Conservation (phyloP, 2,888 invertebrate species). For the Diabrotica balteata region DNA sequence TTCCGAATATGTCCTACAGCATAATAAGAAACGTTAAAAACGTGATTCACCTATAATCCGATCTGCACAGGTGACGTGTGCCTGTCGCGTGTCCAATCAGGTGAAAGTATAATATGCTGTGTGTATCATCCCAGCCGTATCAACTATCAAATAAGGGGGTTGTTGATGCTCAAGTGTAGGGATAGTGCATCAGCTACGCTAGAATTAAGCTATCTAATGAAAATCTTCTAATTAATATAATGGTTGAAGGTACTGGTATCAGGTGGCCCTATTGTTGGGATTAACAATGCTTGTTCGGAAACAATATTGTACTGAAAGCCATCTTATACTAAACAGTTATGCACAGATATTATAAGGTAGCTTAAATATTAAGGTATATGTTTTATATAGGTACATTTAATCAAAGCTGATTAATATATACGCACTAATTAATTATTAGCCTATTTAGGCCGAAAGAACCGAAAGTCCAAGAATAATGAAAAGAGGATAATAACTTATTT, state of each 20-base stretch:
- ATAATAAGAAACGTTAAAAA: conserved; percentile 41
- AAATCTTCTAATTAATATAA: conserved; percentile 30
- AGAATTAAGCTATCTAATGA: conserved; percentile 34
- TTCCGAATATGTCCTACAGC: conserved; percentile 17
- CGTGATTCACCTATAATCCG: conserved; percentile 49
- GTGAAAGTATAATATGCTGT: conserved; percentile 30
- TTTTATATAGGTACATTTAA: no score
- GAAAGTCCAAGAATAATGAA: no score
- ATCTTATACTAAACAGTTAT: no score
- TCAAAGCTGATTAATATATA: no score
- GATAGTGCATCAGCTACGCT: conserved; percentile 28
- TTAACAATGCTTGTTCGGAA: no score
- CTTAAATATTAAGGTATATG: no score
- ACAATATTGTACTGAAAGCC: no score
- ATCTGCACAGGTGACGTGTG: conserved; percentile 50
- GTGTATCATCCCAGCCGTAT: conserved; percentile 37
- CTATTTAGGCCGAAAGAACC: no score
- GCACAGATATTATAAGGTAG: no score
- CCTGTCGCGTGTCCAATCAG: conserved; percentile 48
- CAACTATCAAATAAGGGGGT: conserved; percentile 34
- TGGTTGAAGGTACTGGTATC: conserved; percentile 17
- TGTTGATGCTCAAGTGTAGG: conserved; percentile 18
- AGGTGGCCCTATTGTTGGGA: conserved; percentile 9
- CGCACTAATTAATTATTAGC: neutral
- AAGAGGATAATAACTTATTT: no score